Percentiles rank a stretch among this genome's conserved stretches.
Evolutionary conservation across 2,888 invertebrate species (phyloP).

Genomic region (Eupithecia inturbata): DNA sequence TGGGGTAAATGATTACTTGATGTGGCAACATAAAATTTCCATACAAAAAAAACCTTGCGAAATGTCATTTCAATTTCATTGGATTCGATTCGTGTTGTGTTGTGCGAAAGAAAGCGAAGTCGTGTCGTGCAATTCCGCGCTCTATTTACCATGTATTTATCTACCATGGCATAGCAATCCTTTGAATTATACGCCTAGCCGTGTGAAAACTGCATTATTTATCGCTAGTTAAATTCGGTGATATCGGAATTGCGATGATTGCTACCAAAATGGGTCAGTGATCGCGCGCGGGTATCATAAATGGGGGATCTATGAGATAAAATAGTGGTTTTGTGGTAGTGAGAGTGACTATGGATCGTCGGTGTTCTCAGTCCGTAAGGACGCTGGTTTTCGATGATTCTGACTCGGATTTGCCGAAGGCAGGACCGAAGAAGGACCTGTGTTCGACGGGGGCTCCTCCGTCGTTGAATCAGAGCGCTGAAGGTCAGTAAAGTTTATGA

Average conservation of each 20-base stretch:
- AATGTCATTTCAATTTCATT: slow-evolving; percentile 13
- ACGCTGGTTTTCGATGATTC: slow-evolving; percentile 91
- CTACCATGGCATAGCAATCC: slow-evolving; percentile 63
- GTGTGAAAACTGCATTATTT: slow-evolving; percentile 30
- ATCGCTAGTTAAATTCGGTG: slow-evolving; percentile 24
- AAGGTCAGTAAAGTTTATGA: slow-evolving; percentile 67
- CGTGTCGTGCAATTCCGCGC: slow-evolving; percentile 58
- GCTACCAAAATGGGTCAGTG: slow-evolving; percentile 49
- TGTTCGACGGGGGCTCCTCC: slow-evolving; percentile 66
- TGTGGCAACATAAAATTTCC: neutral
- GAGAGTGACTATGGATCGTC: slow-evolving; percentile 81
- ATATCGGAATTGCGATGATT: slow-evolving; percentile 53
- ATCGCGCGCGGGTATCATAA: slow-evolving; percentile 60
- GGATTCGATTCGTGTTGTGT: slow-evolving; percentile 52
- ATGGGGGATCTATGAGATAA: slow-evolving; percentile 75
- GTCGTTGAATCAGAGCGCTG: slow-evolving; percentile 75
- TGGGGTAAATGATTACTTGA: neutral
- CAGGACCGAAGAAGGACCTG: slow-evolving; percentile 73
- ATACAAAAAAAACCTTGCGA: slow-evolving; percentile 3
- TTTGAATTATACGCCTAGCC: slow-evolving; percentile 50
- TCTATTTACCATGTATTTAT: slow-evolving; percentile 53
- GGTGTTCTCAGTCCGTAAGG: slow-evolving; percentile 88
- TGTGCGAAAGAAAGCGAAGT: slow-evolving; percentile 50
- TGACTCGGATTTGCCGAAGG: slow-evolving; percentile 82
- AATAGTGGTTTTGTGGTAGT: slow-evolving; percentile 72